Evolutionary conservation across 2,113 vertebrate species (phyloP), one percentile per base, ranked within the genome.

Genomic region (Heterotis niloticus): DNA sequence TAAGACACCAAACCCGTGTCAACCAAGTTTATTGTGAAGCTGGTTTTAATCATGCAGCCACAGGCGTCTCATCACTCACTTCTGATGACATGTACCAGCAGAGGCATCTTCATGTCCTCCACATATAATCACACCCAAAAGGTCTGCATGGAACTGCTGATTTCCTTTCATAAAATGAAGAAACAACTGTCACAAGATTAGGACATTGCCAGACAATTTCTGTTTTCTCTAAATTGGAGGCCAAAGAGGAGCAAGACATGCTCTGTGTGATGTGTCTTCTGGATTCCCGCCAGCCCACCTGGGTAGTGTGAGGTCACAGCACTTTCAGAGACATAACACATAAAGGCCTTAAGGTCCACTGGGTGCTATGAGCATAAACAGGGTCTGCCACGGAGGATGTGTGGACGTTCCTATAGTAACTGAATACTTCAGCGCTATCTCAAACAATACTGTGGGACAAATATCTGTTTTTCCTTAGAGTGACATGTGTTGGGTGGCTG

Each of bases 271-370:
- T 14, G 0, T 24, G 5, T 26, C 66, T 69, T 12, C 18, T 71
- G 52, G 44, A 54, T 51, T 20, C n/a, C 0, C 5, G 44, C 44
- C 28, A 16, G 29, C 29, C 68, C 5, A 34, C 14, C 68, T 4
- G 68, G 12, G 69, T 9, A 18, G 17, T 71, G 69, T 71, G 16
- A 71, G 69, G 69, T 71, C 69, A 71, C 44, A 52, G 28, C 34
- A 44, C 44, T 23, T 54, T 20, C 44, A 71, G 69, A 71, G 69
- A 44, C 44, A 12, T 13, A 29, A 10, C 16, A 29, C 26, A 11
- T 14, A 29, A 1, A 29, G 66, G 9, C 64, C 64, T 24, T 65
- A n/a, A 69, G 11, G 66, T 14, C 24, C 52, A 20, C 52, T 5
- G 54, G 72, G 72, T 57, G 5, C 52, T 24, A 14, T 20, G 69